A percentile compares a stretch with the other conserved stretches of the same genome.
phyloP scores from a whole-genome alignment of 2,113 vertebrate species.

The Trogon surrucura region DNA sequence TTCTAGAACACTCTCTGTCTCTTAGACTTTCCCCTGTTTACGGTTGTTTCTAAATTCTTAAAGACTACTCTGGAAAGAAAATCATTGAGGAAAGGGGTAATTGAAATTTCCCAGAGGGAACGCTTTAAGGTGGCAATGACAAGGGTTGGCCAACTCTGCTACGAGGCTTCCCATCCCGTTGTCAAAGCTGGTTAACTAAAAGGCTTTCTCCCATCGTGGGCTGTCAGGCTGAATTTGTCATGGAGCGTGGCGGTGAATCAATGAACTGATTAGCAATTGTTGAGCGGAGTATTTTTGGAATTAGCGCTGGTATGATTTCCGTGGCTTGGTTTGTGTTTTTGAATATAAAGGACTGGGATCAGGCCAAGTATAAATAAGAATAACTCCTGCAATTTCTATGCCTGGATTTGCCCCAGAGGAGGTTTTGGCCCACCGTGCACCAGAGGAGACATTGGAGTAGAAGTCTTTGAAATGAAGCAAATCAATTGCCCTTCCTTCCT shows the following conservation, averaged over 20 bases:
- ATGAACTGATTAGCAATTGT: constrained; percentile 43
- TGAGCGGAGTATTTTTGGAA: background rate
- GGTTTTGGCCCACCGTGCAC: background rate
- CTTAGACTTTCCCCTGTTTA: background rate
- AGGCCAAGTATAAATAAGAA: background rate
- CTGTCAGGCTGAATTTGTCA: constrained; percentile 54
- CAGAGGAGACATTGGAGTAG: background rate
- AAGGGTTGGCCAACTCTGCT: background rate
- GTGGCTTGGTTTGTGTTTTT: background rate
- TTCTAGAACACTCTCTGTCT: background rate
- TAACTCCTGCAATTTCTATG: background rate
- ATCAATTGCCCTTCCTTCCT: constrained; percentile 3
- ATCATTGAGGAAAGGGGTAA: constrained; percentile 13
- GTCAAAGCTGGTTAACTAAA: constrained; percentile 39
- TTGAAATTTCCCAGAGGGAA: constrained; percentile 17
- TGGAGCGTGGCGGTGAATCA: background rate
- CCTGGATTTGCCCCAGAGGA: background rate
- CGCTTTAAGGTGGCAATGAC: background rate
- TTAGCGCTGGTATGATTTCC: background rate
- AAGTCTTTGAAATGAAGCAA: background rate
- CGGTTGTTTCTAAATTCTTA: background rate
- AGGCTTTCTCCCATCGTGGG: background rate
- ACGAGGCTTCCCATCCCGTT: background rate
- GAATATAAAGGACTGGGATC: background rate
- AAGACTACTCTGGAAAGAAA: background rate